A percentile compares a stretch with the other conserved stretches of the same genome.
Conservation (phyloP, 2,888 invertebrate species). For the Pollenia griseotomentosa region DNA sequence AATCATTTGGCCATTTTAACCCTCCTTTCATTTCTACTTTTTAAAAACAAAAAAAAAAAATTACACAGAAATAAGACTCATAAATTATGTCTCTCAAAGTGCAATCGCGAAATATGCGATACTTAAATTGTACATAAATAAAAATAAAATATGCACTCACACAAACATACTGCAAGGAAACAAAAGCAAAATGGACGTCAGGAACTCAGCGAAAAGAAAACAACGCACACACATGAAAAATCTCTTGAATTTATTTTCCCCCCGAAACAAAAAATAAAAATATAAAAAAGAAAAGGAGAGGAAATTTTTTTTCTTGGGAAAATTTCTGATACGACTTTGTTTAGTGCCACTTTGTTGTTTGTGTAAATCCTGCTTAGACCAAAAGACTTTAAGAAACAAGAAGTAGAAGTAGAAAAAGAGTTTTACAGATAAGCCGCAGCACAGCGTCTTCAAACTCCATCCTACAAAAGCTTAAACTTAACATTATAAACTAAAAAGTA, state of each 20-base stretch:
- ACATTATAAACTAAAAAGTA: background rate
- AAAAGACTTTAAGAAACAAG: background rate
- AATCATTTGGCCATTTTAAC: background rate
- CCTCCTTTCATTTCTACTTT: conserved; percentile 2
- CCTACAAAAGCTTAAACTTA: conserved; percentile 12
- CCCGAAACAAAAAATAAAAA: background rate
- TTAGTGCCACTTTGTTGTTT: conserved; percentile 29
- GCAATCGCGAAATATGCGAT: conserved; percentile 63
- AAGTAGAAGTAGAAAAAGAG: conserved; percentile 11
- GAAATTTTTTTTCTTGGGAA: background rate
- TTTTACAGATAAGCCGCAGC: conserved; percentile 51
- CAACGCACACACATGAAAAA: conserved; percentile 40
- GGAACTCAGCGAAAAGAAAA: background rate
- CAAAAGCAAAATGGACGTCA: conserved; percentile 35
- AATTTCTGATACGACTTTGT: conserved; percentile 41
- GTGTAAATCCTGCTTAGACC: conserved; percentile 43
- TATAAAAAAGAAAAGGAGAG: background rate
- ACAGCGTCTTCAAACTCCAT: conserved; percentile 15
- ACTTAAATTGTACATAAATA: conserved; percentile 61
- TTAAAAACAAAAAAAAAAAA: background rate
- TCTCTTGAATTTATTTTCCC: conserved; percentile 65
- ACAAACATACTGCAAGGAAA: conserved; percentile 76
- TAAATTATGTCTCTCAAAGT: conserved; percentile 65
- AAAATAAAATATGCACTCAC: conserved; percentile 76
- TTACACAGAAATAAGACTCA: conserved; percentile 42